These are phyloP conservation scores for Chrysina gloriosa DNA, from an alignment of 2,888 invertebrate species.

Conservation along the genomic window DNA sequence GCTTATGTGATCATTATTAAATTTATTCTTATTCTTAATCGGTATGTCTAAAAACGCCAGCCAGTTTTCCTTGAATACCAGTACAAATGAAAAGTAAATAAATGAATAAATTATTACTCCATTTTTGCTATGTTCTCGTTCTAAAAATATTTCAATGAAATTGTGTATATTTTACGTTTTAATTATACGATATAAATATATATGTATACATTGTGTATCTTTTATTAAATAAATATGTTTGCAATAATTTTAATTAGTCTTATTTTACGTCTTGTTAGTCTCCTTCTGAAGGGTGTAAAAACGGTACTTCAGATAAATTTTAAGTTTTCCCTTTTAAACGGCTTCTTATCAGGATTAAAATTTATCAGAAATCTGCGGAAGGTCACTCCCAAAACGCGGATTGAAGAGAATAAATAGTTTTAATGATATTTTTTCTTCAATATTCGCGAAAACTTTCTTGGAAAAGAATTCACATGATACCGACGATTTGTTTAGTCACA, in stretches of 20 bases:
- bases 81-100: constrained; percentile 40
- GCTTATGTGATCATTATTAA: constrained; percentile 41
- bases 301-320: no score
- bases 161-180: constrained; percentile 34
- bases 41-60: constrained; percentile 37
- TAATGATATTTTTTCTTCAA: no score
- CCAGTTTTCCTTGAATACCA: constrained; percentile 41
- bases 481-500: no score
- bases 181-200: constrained; percentile 39
- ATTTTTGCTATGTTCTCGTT: constrained; percentile 31
- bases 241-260: constrained; percentile 7
- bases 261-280: background rate
- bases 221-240: constrained; percentile 45
- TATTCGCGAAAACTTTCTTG: no score
- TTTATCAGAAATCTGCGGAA: no score
- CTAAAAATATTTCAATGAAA: constrained; percentile 21
- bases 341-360: no score
- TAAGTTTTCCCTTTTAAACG: no score
- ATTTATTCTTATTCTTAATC: constrained; percentile 22
- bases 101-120: constrained; percentile 35
- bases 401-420: no score
- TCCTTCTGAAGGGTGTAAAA: no score
- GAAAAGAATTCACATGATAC: no score
- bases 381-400: no score
- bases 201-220: constrained; percentile 43